Evolutionary conservation across 2,888 invertebrate species (phyloP).

Genomic region (Mechanitis messenoides): DNA sequence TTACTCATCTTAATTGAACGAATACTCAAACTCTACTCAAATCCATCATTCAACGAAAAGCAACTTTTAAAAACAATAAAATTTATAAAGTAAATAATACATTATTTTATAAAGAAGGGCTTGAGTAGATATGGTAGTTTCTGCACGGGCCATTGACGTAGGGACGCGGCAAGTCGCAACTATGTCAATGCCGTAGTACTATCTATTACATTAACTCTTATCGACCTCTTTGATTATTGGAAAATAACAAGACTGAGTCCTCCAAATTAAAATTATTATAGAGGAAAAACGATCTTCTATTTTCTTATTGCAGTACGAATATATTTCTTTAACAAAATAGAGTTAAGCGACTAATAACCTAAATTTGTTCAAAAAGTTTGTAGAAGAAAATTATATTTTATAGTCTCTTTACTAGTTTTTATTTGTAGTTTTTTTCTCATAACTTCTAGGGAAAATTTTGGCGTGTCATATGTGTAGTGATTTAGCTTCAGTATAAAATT

Average conservation of each 20-base stretch:
- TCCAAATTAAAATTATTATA: conserved; percentile 20
- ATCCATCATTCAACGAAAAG: too few relatives aligned
- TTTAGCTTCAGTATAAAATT: too few relatives aligned
- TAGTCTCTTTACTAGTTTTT: too few relatives aligned
- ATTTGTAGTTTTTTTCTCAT: too few relatives aligned
- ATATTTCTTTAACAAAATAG: not conserved
- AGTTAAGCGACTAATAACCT: not conserved
- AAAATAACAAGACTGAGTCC: conserved; percentile 28
- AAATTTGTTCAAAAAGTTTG: not conserved
- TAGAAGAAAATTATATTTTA: too few relatives aligned
- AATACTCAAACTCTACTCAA: too few relatives aligned
- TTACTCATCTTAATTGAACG: too few relatives aligned
- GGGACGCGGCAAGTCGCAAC: conserved; percentile 47
- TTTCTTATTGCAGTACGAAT: not conserved
- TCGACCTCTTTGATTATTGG: conserved; percentile 60
- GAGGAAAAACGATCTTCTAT: conserved; percentile 11
- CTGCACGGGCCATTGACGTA: conserved; percentile 48
- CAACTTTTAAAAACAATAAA: too few relatives aligned
- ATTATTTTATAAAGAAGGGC: conserved; percentile 2
- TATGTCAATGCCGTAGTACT: conserved; percentile 69
- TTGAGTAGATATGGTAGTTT: conserved; percentile 30
- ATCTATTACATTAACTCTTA: conserved; percentile 63
- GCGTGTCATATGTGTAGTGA: too few relatives aligned
- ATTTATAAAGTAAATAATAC: not conserved
- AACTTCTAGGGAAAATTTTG: too few relatives aligned